A percentile compares a stretch with the other conserved stretches of the same genome.
Conservation (phyloP, 2,113 vertebrate genomes). For the Dicaeum eximium region DNA sequence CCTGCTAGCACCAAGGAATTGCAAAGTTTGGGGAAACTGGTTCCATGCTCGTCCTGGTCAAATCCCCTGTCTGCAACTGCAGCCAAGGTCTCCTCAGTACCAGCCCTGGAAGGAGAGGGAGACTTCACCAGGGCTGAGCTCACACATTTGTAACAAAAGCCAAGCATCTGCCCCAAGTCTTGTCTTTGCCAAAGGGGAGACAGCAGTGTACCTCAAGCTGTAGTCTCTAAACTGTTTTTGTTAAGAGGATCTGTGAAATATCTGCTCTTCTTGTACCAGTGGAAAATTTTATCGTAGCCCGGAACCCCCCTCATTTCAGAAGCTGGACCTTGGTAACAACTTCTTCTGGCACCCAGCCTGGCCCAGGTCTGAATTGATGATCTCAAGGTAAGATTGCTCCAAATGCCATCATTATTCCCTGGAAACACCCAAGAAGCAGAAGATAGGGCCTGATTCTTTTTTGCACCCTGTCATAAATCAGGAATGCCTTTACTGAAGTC, state of each 20-base stretch:
- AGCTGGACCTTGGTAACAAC: neutral
- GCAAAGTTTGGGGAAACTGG: neutral
- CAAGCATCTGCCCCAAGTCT: neutral
- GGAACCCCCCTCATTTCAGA: neutral
- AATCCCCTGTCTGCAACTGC: neutral
- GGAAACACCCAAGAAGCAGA: neutral
- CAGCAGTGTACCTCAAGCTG: neutral
- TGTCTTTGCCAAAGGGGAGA: neutral
- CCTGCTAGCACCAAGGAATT: neutral
- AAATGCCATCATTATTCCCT: neutral
- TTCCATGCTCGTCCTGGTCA: neutral
- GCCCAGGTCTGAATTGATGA: neutral
- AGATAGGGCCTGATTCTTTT: neutral
- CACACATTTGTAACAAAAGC: neutral
- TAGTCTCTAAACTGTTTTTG: neutral
- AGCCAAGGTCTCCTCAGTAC: neutral
- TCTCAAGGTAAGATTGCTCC: neutral
- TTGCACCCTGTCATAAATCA: neutral
- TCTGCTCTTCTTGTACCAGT: neutral
- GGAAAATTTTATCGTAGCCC: fast-evolving
- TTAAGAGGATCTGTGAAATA: neutral
- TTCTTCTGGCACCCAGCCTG: neutral
- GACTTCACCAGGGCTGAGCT: neutral
- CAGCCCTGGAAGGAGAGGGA: neutral
- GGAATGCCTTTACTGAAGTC: neutral